These are phyloP conservation scores for Agrypnus murinus DNA, from an alignment of 2,888 invertebrate species.

Conservation along the genomic window DNA sequence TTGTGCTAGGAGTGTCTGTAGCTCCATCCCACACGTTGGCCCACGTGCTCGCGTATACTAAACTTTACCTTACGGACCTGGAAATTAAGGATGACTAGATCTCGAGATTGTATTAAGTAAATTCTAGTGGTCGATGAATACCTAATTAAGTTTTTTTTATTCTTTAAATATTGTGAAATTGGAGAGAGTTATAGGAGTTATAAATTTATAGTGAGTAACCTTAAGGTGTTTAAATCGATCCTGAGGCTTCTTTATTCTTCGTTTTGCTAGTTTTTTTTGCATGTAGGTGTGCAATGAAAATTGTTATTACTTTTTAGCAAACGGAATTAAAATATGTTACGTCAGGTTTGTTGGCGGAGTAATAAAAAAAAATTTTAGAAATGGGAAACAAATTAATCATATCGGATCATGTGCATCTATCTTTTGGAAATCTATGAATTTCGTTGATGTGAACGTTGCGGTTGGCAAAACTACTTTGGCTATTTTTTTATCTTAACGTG, in stretches of 20 bases:
- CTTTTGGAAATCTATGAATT: too few relatives aligned
- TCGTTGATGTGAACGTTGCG: too few relatives aligned
- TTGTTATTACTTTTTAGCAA: not conserved
- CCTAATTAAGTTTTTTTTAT: constrained; percentile 46
- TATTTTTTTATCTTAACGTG: too few relatives aligned
- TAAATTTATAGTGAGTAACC: constrained; percentile 7
- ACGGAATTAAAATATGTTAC: too few relatives aligned
- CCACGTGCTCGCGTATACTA: constrained; percentile 48
- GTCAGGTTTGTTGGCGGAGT: too few relatives aligned
- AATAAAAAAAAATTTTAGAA: too few relatives aligned
- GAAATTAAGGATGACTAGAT: constrained; percentile 36
- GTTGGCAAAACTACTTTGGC: too few relatives aligned
- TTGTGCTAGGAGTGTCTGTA: constrained; percentile 58
- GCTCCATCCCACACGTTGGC: constrained; percentile 53
- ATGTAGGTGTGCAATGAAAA: constrained; percentile 1
- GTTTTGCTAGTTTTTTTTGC: not conserved
- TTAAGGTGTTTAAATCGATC: constrained; percentile 5
- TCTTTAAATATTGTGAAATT: constrained; percentile 48
- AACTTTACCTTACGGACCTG: constrained; percentile 44
- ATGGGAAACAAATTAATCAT: too few relatives aligned
- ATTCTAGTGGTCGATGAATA: constrained; percentile 41
- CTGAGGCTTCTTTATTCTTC: not conserved
- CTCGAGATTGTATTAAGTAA: constrained; percentile 1
- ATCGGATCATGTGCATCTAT: too few relatives aligned
- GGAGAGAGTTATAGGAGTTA: constrained; percentile 37